Base-by-base conservation (phyloP, 2,888 invertebrate species). In the Euplagia quadripunctaria region DNA sequence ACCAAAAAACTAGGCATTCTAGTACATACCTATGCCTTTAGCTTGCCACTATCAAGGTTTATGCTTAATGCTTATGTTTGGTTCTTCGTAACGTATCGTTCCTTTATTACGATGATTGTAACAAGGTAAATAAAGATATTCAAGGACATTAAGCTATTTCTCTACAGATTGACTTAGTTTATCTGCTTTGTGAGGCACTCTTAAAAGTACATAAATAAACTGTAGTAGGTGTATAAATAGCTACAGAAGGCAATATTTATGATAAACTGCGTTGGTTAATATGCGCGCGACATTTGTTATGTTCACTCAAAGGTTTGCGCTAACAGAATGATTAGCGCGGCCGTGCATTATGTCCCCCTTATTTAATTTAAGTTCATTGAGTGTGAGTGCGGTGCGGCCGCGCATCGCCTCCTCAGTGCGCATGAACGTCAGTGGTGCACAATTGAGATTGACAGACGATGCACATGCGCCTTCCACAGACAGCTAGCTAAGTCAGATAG, bases 301-400 rank as follows among this genome's bases (percentile, higher is more conserved):
- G 49, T 43, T 31, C n/a, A 49, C 63, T 55, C n/a, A 64, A 64
- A 65, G 55, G 43, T 49, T 55, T 52, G 55, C 65, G 71, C 55
- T 71, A 65, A 65, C 71, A 65, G 65, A 71, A 71, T 43, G 71
- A 71, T 71, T 65, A 71, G 55, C 16, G 55, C 61, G 43, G 64
- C 58, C 31, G 8, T n/a, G 52, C 43, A 65, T 55, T 66, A 66
- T 16, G 64, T 46, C 43, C 16, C 43, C n/a, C 46, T 58, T n/a
- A 66, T 71, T 71, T 58, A 71, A 58, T 68, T 61, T 43, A 68
- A 16, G 58, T 61, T 31, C 46, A 61, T 68, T 58, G 20, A 20
- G 20, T 17, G 65, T 31, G 20, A 61, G 46, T 42, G 64, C 51
- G 64, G 52, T 51, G 43, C 41, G 31, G 31, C 20, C 65, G 42